Evolutionary conservation across 2,888 invertebrate species (phyloP).

Genomic region (Polia nebulosa): DNA sequence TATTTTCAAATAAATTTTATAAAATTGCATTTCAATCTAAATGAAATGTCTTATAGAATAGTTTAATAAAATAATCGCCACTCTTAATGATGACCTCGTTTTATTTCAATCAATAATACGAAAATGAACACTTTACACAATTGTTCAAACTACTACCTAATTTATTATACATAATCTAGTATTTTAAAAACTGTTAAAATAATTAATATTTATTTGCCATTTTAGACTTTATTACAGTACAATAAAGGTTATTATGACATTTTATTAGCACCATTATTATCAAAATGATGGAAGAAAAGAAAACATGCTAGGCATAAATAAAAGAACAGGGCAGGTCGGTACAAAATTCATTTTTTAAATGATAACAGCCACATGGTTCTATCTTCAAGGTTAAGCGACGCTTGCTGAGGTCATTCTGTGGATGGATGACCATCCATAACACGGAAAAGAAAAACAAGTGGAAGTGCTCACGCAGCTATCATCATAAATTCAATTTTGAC

Average conservation of each 20-base stretch:
- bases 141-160: conserved; percentile 25
- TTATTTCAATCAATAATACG: conserved; percentile 13
- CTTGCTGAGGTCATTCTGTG: too few relatives aligned
- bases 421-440: too few relatives aligned
- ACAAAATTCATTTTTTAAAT: too few relatives aligned
- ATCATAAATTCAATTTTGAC: too few relatives aligned
- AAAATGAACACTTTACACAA: conserved; percentile 16
- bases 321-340: neutral
- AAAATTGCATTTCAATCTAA: conserved; percentile 19
- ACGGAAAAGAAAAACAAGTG: too few relatives aligned
- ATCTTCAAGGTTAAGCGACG: too few relatives aligned
- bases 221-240: conserved; percentile 26
- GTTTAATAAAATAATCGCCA: conserved; percentile 5
- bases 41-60: conserved; percentile 4
- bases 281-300: neutral
- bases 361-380: too few relatives aligned
- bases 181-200: conserved; percentile 17
- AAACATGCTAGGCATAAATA: neutral
- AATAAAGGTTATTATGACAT: conserved; percentile 10
- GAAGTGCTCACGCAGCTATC: too few relatives aligned
- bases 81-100: conserved; percentile 17
- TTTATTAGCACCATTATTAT: conserved; percentile 45
- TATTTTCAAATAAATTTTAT: conserved; percentile 39
- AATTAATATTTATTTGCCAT: conserved; percentile 18
- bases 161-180: conserved; percentile 11